phyloP scores from a whole-genome alignment of 2,113 vertebrate genomes.

The Zosterops borbonicus region DNA sequence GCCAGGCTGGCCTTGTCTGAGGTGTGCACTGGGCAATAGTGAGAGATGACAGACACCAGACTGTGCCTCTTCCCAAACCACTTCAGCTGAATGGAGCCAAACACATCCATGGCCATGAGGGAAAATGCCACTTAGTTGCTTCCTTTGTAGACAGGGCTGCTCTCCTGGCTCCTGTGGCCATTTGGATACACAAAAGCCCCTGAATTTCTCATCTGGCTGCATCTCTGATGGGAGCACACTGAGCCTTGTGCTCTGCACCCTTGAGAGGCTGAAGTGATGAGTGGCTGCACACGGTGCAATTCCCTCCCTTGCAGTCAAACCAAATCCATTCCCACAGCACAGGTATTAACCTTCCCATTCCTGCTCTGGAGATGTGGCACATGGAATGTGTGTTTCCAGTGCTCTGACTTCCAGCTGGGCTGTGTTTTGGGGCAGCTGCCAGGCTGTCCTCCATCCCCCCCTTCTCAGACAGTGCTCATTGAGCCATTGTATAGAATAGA shows the following conservation, averaged over 20 bases:
- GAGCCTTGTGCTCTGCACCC: background rate
- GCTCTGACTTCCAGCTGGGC: background rate
- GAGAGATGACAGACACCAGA: background rate
- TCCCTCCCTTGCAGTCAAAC: background rate
- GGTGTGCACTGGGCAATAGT: accelerated
- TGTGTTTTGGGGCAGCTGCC: background rate
- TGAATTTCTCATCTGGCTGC: background rate
- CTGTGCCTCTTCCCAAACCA: background rate
- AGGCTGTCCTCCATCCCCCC: background rate
- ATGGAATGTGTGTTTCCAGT: background rate
- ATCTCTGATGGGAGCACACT: background rate
- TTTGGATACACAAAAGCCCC: background rate
- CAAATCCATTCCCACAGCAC: background rate
- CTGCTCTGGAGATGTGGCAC: background rate
- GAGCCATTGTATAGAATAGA: background rate
- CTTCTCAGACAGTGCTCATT: background rate
- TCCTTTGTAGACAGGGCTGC: background rate
- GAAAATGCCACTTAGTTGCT: background rate
- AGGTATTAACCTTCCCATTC: background rate
- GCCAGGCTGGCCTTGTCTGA: background rate
- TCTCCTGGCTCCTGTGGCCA: background rate
- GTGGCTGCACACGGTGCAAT: background rate
- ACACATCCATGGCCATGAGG: background rate
- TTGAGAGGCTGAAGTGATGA: background rate
- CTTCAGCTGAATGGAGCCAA: background rate